Evolutionary conservation across 1,140 invertebrate species (phyloP), one percentile per base, ranked within the genome.

Genomic region (Zelostemma sp.): DNA sequence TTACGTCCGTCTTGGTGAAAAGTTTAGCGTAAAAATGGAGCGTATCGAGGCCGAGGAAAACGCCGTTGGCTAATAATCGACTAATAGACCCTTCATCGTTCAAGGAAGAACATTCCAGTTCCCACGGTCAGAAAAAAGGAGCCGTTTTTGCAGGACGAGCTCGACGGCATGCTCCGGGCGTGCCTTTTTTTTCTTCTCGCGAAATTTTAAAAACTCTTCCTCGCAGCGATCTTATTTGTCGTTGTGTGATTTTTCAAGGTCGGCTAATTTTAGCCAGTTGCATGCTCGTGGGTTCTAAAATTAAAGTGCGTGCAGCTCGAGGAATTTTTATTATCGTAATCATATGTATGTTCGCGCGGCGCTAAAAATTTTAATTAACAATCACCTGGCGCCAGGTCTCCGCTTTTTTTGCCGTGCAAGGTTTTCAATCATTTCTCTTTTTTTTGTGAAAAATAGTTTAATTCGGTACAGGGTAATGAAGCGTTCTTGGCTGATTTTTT

Each of bases 281-380:
- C n/a, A n/a, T n/a, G n/a, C n/a, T n/a, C n/a, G n/a, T n/a, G n/a
- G n/a, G n/a, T n/a, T n/a, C n/a, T n/a, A n/a, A n/a, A n/a, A n/a
- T n/a, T 78, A 66, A 82, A 82, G 81, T 77, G 73, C 78, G 79
- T 79, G 71, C 65, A 41, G 47, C 55, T 61, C 49, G 64, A 35
- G 31, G 61, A 57, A 62, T 70, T 60, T 70, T 59, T 56, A 47
- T 64, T 64, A 60, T 70, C 64, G 74, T 70, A 72, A 63, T 63
- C 72, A 67, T 80, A 62, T 82, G 80, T 82, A 81, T 79, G 82
- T 78, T 78, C 72, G 62, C 53, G 53, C 72, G 79, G 57, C 81
- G 74, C 70, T 82, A 82, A 84, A 85, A 85, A 82, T 82, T 74
- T 81, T 84, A 84, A 85, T 85, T 83, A 80, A 81, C 82, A 82